phyloP scores from a whole-genome alignment of 2,888 invertebrate genomes.

The Craniophora ligustri region DNA sequence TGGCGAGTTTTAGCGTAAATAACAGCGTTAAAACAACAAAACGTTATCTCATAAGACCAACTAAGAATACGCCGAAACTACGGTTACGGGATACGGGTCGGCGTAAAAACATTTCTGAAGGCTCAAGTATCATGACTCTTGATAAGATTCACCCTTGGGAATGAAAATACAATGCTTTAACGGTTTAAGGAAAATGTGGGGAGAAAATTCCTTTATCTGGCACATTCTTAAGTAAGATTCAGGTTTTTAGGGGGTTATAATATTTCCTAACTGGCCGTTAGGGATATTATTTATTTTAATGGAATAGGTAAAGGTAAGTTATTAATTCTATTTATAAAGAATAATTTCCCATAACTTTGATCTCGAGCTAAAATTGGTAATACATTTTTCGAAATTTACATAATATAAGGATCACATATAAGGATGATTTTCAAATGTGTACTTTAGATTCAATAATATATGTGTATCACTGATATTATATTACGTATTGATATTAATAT shows the following conservation, averaged over 20 bases:
- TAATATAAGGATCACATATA: too few species aligned
- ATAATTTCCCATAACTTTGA: too few species aligned
- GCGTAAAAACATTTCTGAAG: conserved; percentile 29
- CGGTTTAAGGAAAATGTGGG: conserved; percentile 18
- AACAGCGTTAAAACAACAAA: conserved; percentile 15
- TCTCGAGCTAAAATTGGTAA: too few species aligned
- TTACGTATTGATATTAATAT: too few species aligned
- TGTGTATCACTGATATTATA: too few species aligned
- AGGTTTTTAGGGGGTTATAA: not conserved
- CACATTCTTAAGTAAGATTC: not conserved
- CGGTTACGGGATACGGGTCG: conserved; percentile 31
- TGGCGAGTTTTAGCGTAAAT: not conserved
- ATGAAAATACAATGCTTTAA: conserved; percentile 8
- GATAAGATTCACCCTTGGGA: conserved; percentile 39
- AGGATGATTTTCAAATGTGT: too few species aligned
- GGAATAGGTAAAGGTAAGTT: too few species aligned
- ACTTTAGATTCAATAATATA: too few species aligned
- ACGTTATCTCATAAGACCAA: conserved; percentile 11
- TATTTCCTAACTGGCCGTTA: conserved; percentile 4
- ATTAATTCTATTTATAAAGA: too few species aligned
- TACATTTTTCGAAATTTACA: too few species aligned
- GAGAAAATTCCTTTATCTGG: conserved; percentile 4
- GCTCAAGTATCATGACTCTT: conserved; percentile 45
- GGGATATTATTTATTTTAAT: not conserved
- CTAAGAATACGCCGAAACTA: conserved; percentile 16